A percentile compares a stretch with the other conserved stretches of the same genome.
Conservation (phyloP, 2,113 vertebrate genomes). For the Lophura nycthemera region DNA sequence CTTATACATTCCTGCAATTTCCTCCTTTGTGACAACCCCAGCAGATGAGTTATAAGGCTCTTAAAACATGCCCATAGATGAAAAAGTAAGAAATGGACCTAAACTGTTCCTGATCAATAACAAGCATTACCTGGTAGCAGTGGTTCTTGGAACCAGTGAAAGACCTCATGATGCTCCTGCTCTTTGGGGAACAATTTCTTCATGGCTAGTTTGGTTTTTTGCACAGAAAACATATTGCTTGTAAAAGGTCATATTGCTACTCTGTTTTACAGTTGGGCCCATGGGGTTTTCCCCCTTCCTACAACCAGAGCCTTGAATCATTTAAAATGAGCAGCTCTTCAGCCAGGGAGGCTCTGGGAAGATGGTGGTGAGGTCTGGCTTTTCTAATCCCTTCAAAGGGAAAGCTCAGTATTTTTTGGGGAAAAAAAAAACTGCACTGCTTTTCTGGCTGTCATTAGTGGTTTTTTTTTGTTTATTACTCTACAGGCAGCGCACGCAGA, state of each 20-base stretch:
- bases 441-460: neutral
- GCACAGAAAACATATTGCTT: neutral
- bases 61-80: neutral
- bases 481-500: neutral
- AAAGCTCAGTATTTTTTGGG: neutral
- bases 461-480: neutral
- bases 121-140: neutral
- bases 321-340: neutral
- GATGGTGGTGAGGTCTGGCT: neutral
- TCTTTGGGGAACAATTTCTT: constrained; percentile 16
- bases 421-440: no score
- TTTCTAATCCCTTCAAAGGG: neutral
- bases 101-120: neutral
- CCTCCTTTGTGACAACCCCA: neutral
- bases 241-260: neutral
- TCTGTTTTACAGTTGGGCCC: neutral
- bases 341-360: neutral
- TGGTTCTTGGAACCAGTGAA: neutral
- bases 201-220: neutral
- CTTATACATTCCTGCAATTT: neutral
- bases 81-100: neutral
- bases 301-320: neutral
- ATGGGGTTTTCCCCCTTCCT: neutral
- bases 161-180: neutral
- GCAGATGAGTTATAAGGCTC: neutral